Percentiles rank a stretch among this genome's conserved stretches.
Evolutionary conservation across 2,113 vertebrate species (phyloP).

Genomic region (Bothrops jararaca): DNA sequence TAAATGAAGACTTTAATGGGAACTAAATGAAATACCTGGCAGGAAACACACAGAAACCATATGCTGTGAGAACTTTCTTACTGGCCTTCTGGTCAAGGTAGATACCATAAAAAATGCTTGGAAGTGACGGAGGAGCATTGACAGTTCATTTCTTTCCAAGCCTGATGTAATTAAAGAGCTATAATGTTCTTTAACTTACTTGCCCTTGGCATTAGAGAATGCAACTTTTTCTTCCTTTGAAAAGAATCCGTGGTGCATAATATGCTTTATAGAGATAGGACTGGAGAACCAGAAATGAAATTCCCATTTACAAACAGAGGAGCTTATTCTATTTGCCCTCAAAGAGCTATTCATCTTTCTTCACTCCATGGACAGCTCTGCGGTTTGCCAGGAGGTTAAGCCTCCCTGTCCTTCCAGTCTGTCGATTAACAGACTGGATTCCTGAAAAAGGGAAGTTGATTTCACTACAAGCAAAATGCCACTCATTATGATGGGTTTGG

Average conservation of each 20-base stretch:
- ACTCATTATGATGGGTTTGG: neutral
- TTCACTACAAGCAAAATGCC: slow-evolving; percentile 32
- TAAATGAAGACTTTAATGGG: slow-evolving; percentile 49
- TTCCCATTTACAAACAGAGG: neutral
- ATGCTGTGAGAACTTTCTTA: slow-evolving; percentile 43
- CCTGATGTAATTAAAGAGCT: slow-evolving; percentile 58
- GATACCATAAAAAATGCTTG: slow-evolving; percentile 39
- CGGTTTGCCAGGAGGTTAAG: slow-evolving; percentile 31
- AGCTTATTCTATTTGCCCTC: slow-evolving; percentile 22
- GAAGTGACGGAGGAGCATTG: slow-evolving; percentile 34
- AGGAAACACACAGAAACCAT: slow-evolving; percentile 37
- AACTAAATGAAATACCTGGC: slow-evolving; percentile 40
- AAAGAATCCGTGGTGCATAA: slow-evolving; percentile 10
- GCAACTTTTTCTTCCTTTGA: neutral
- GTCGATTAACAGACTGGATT: slow-evolving; percentile 19
- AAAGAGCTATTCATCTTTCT: slow-evolving; percentile 25
- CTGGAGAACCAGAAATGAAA: slow-evolving; percentile 12
- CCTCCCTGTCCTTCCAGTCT: slow-evolving; percentile 31
- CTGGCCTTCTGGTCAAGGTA: slow-evolving; percentile 50
- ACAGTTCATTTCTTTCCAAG: slow-evolving; percentile 47
- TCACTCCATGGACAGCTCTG: neutral
- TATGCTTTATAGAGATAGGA: neutral
- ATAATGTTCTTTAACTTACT: slow-evolving; percentile 44
- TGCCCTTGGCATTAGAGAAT: slow-evolving; percentile 44
- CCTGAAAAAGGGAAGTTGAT: slow-evolving; percentile 21